Evolutionary conservation across 1,140 invertebrate genomes (phyloP), one percentile per base, ranked within the genome.

Genomic region (Luehdorfia chinensis): DNA sequence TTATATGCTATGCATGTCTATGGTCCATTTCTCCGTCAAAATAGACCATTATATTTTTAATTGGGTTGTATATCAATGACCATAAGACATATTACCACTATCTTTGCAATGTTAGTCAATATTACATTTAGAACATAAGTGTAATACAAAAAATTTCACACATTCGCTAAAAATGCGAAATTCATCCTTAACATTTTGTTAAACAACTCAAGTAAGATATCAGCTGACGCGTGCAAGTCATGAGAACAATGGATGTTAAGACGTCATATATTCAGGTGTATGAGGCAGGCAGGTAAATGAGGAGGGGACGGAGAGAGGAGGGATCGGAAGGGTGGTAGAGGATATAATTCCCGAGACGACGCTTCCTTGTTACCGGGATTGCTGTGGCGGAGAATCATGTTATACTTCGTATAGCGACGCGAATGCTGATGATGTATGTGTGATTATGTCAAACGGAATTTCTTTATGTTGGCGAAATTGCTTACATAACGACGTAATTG

Each of bases 221-320:
- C 15, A 36, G 33, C 19, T 36, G n/a, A 16, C 33, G 9, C 16
- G 16, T 36, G 33, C 33, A 19, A 36, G 15, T 18, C 9, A 16
- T 36, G 19, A 9, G 33, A 36, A 36, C 33, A 36, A 36, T 36
- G 33, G 18, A 33, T 33, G 33, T 36, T 19, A 6, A 36, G n/a
- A 16, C 33, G 33, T 11, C 33, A 9, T 30, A 19, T 36, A 16
- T 52, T 45, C 33, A 53, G 57, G 57, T 45, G 39, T 43, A 39
- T 46, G 39, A 55, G 57, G 55, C 52, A 51, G 43, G 43, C 33
- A 36, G 33, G 33, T 36, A 36, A 36, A 36, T 52, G 43, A 44
- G 46, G 43, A 14, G 51, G 28, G 39, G 8, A 25, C 8, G 37
- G 28, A 34, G 39, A 43, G 5, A 36, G 32, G 39, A 30, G 16